A percentile compares a stretch with the other conserved stretches of the same genome.
phyloP scores from a whole-genome alignment of 1,140 invertebrate species.

The Sipha flava region DNA sequence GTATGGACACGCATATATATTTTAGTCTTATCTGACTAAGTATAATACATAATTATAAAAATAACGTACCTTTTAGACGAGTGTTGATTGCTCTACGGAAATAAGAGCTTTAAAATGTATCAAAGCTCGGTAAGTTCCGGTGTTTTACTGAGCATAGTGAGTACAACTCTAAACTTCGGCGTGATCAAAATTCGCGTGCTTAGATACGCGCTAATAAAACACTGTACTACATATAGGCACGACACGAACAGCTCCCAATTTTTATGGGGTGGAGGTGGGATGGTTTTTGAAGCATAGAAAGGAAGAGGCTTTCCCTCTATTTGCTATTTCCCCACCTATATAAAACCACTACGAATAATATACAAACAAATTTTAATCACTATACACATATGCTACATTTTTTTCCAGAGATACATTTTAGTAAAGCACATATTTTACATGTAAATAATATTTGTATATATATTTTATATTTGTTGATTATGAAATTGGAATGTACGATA shows the following conservation, averaged over 20 bases:
- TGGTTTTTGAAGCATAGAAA: neutral
- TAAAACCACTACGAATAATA: neutral
- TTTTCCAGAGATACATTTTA: neutral
- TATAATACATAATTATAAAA: neutral
- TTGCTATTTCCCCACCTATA: neutral
- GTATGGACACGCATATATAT: too few species aligned
- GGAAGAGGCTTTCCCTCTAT: neutral
- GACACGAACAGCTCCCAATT: constrained; percentile 19
- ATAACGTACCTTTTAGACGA: neutral
- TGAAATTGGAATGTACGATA: too few species aligned
- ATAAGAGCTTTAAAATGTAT: neutral
- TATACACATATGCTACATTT: neutral
- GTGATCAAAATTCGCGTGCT: constrained; percentile 25
- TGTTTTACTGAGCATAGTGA: neutral
- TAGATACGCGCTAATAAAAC: constrained; percentile 20
- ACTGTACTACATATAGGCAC: neutral
- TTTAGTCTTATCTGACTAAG: neutral
- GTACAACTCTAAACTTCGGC: neutral
- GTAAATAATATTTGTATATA: too few species aligned
- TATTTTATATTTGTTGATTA: too few species aligned
- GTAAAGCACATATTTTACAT: neutral
- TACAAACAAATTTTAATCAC: neutral
- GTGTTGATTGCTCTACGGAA: neutral
- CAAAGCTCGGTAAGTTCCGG: neutral
- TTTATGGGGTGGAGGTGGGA: neutral